A percentile compares a stretch with the other conserved stretches of the same genome.
Evolutionary conservation across 2,888 invertebrate genomes (phyloP).

Genomic region (Dromius quadrimaculatus): DNA sequence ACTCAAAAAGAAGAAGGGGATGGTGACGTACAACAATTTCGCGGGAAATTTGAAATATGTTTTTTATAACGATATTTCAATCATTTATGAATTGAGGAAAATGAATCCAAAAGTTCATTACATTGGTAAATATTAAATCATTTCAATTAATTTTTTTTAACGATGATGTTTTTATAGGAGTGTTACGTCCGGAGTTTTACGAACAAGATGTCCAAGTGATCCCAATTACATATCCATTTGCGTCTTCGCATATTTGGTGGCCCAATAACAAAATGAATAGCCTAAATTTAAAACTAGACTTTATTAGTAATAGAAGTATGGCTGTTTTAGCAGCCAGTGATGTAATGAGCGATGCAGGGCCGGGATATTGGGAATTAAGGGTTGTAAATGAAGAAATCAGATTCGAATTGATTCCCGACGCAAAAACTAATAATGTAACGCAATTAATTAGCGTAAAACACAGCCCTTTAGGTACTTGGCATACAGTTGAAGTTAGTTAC

Average conservation of each 20-base stretch:
- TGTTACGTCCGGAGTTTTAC: slow-evolving; percentile 85
- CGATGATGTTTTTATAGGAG: slow-evolving; percentile 65
- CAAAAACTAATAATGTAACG: slow-evolving; percentile 83
- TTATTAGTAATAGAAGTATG: slow-evolving; percentile 85
- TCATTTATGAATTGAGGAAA: slow-evolving; percentile 87
- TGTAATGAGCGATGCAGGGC: slow-evolving; percentile 77
- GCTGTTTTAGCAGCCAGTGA: slow-evolving; percentile 89
- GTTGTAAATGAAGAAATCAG: slow-evolving; percentile 87
- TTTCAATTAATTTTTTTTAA: slow-evolving; percentile 50
- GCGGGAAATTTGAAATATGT: slow-evolving; percentile 92
- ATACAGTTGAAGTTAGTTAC: slow-evolving; percentile 84
- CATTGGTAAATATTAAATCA: slow-evolving; percentile 60
- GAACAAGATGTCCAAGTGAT: slow-evolving; percentile 88
- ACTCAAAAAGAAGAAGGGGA: slow-evolving; percentile 83
- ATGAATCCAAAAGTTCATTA: slow-evolving; percentile 79
- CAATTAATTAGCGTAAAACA: slow-evolving; percentile 85
- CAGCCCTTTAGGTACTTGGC: slow-evolving; percentile 84
- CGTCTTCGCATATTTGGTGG: slow-evolving; percentile 92
- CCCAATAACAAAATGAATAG: slow-evolving; percentile 80
- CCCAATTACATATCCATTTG: slow-evolving; percentile 92
- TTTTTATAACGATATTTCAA: slow-evolving; percentile 92
- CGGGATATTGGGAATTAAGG: slow-evolving; percentile 91
- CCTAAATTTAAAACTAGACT: slow-evolving; percentile 85
- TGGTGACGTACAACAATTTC: slow-evolving; percentile 86
- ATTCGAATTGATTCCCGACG: slow-evolving; percentile 83